These are phyloP conservation scores for Drosophila hydei DNA, from an alignment of 1,140 invertebrate genomes.

Conservation along the genomic window DNA sequence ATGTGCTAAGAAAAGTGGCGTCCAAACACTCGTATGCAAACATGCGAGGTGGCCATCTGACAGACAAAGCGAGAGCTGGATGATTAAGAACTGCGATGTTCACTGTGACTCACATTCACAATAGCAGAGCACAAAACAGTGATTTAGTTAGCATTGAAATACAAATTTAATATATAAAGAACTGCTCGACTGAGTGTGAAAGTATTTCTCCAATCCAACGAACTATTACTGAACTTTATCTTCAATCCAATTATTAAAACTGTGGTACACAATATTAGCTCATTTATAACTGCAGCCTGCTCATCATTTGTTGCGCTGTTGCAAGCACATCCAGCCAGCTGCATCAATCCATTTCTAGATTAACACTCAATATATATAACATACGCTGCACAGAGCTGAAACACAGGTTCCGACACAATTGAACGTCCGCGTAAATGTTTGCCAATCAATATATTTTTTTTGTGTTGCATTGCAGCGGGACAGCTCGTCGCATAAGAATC, in stretches of 20 bases:
- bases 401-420: slow-evolving; percentile 13
- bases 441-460: slow-evolving; percentile 54
- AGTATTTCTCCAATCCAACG: no score
- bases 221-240: no score
- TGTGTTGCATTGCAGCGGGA: slow-evolving; percentile 41
- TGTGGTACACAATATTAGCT: no score
- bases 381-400: neutral
- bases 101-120: no score
- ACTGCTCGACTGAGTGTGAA: no score
- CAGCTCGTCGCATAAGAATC: slow-evolving; percentile 40
- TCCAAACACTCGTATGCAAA: slow-evolving; percentile 11
- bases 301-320: neutral
- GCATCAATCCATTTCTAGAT: neutral
- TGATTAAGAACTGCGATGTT: neutral
- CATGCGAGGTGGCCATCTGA: slow-evolving; percentile 11
- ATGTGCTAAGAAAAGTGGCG: slow-evolving; percentile 30
- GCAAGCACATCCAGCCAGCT: neutral
- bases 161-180: neutral
- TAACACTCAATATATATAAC: neutral
- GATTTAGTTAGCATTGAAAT: neutral
- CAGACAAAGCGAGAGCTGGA: neutral
- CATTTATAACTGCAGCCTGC: no score
- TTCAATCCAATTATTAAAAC: no score
- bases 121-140: neutral
- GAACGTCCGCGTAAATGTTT: slow-evolving; percentile 43